phyloP scores from a whole-genome alignment of 1,140 invertebrate genomes.

The Tribolium madens region DNA sequence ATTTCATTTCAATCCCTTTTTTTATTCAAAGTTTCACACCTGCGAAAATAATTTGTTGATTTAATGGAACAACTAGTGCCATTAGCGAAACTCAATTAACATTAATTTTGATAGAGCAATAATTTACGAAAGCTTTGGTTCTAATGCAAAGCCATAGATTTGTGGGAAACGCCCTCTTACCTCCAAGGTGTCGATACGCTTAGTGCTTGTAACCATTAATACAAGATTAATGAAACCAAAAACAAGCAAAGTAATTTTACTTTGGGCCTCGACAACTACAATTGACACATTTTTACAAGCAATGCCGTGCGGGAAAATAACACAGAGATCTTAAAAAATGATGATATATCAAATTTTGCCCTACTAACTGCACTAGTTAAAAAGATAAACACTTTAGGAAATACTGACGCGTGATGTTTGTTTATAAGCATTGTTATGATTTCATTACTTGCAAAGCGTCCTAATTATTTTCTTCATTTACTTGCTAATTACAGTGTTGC shows the following conservation, averaged over 20 bases:
- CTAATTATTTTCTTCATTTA: no score
- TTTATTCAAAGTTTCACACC: not conserved
- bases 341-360: no score
- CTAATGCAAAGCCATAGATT: constrained; percentile 24
- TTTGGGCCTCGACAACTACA: no score
- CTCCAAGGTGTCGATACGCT: constrained; percentile 24
- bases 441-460: no score
- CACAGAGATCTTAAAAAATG: no score
- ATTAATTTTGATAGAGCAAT: constrained; percentile 21
- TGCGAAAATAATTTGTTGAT: not conserved
- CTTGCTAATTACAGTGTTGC: no score
- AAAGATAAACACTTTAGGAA: no score
- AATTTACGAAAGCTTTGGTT: constrained; percentile 25
- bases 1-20: constrained; percentile 14
- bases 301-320: no score
- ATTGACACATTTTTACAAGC: no score
- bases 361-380: no score
- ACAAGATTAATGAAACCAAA: constrained; percentile 27
- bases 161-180: constrained; percentile 7
- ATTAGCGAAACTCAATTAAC: constrained; percentile 29
- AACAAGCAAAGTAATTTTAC: not conserved
- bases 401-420: no score
- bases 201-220: constrained; percentile 25
- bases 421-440: not conserved
- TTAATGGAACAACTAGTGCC: not conserved